Percentiles rank a stretch among this genome's conserved stretches.
Conservation (phyloP, 2,797 vertebrate species). For the Pangasius larnaudii region DNA sequence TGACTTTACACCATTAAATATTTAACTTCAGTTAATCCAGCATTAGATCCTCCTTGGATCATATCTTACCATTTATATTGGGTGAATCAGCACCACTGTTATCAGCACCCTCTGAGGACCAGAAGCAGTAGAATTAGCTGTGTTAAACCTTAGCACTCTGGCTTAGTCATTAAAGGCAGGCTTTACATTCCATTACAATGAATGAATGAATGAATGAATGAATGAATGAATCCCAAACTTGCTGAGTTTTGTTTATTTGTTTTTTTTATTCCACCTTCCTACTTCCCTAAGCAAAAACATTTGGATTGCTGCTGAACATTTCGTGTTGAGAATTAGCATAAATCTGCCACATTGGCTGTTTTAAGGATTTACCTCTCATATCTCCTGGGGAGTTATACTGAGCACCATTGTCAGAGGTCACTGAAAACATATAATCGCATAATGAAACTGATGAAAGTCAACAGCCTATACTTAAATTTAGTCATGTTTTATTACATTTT, state of each 20-base stretch:
- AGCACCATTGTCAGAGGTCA: slow-evolving; percentile 44
- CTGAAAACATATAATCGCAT: slow-evolving; percentile 35
- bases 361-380: slow-evolving; percentile 56
- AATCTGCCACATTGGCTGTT: background rate
- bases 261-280: background rate
- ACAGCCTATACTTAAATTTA: background rate
- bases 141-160: background rate
- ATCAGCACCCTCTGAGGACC: slow-evolving; percentile 52
- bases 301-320: no score
- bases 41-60: slow-evolving; percentile 11
- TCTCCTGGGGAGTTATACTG: slow-evolving; percentile 31
- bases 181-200: no score
- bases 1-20: background rate
- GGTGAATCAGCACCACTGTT: slow-evolving; percentile 57
- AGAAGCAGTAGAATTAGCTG: slow-evolving; percentile 13
- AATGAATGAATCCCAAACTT: background rate
- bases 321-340: background rate
- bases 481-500: background rate
- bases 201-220: no score
- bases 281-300: background rate
- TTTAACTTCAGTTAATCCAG: no score
- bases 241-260: background rate
- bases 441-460: background rate
- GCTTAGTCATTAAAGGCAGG: background rate
- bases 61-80: slow-evolving; percentile 56